A percentile compares a stretch with the other conserved stretches of the same genome.
phyloP scores from a whole-genome alignment of 2,113 vertebrate genomes.

The Spizaetus ornatus region DNA sequence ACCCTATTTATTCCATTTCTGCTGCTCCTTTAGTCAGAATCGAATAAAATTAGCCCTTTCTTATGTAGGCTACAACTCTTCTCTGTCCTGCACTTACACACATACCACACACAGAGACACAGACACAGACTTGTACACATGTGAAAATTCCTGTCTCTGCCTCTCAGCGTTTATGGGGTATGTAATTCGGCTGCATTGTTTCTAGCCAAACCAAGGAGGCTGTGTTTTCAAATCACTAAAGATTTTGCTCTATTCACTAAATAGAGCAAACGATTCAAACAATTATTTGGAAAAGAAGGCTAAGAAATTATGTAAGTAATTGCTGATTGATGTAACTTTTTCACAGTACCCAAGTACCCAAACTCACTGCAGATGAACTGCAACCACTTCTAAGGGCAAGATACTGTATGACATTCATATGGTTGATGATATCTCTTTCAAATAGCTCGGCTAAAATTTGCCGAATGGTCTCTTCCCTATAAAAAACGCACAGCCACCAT shows the following conservation, averaged over 20 bases:
- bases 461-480: background rate
- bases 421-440: conserved; percentile 12
- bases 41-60: conserved; percentile 28
- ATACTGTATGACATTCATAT: background rate
- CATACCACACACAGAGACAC: background rate
- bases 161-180: background rate
- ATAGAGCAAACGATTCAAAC: background rate
- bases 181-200: background rate
- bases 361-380: background rate
- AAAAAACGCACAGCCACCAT: background rate
- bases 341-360: background rate
- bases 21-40: background rate
- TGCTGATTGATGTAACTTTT: background rate
- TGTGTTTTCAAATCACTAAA: background rate
- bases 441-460: background rate
- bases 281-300: background rate
- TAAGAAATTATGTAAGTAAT: background rate
- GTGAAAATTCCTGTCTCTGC: background rate
- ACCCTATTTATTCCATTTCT: background rate
- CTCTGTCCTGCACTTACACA: background rate
- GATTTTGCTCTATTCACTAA: background rate
- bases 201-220: background rate
- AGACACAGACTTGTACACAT: background rate
- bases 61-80: background rate
- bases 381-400: background rate